Conservation (phyloP, 1,140 invertebrate species). For the Liolophura sinensis region DNA sequence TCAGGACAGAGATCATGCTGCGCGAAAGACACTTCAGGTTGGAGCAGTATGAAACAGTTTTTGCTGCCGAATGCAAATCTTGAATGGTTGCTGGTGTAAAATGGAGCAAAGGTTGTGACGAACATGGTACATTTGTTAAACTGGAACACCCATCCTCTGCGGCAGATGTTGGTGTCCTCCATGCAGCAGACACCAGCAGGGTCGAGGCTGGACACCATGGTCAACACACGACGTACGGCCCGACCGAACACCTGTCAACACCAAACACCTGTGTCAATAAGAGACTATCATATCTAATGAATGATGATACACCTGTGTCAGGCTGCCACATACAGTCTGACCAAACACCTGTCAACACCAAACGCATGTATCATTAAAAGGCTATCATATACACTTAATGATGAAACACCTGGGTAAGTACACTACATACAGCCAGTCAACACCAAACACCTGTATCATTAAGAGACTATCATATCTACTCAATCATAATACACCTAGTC, state of each 20-base stretch:
- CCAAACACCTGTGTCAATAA: slow-evolving; percentile 6
- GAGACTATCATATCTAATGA: too few relatives aligned
- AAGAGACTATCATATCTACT: neutral
- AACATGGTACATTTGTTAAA: slow-evolving; percentile 53
- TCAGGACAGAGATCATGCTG: slow-evolving; percentile 47
- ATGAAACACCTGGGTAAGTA: slow-evolving; percentile 30
- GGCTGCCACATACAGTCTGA: too few relatives aligned
- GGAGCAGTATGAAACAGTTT: slow-evolving; percentile 45
- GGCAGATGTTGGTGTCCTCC: slow-evolving; percentile 33
- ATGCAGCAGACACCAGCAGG: slow-evolving; percentile 35
- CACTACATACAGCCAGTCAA: slow-evolving; percentile 30
- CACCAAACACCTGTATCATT: slow-evolving; percentile 8
- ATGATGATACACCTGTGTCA: too few relatives aligned
- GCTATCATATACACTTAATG: neutral
- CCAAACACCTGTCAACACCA: too few relatives aligned
- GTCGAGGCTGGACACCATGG: slow-evolving; percentile 37
- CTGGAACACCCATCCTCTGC: slow-evolving; percentile 49
- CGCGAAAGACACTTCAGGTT: slow-evolving; percentile 56
- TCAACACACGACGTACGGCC: slow-evolving; percentile 32
- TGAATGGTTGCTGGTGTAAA: slow-evolving; percentile 44
- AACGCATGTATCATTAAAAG: too few relatives aligned
- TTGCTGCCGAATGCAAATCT: slow-evolving; percentile 38
- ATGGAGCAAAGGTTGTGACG: slow-evolving; percentile 53
- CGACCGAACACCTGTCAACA: slow-evolving; percentile 39
- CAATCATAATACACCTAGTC: too few relatives aligned